Base-by-base conservation (phyloP, 2,888 invertebrate species). In the Drosophila quinaria region DNA sequence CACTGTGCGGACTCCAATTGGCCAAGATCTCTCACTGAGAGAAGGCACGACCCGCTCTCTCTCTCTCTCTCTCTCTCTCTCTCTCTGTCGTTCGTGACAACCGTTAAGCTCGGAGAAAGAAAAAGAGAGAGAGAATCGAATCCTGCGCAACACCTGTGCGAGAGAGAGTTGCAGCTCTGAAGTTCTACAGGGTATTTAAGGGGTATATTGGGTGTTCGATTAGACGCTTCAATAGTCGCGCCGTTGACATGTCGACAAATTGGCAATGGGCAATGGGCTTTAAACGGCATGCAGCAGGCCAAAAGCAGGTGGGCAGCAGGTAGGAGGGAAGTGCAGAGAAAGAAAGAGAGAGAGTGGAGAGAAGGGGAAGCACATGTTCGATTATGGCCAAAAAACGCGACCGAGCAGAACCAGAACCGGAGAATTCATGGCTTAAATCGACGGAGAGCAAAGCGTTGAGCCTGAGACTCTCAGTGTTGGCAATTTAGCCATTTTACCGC, bases 331-430 rank as follows among this genome's bases (percentile, higher is more conserved):
- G 25, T 29, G 25, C 25, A 8, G 46, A 9, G 22, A 13, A 41
- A 10, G 0, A 17, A 25, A 37, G 19, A 15, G 13, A 49, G 41
- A 35, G 51, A 39, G 42, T 11, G 33, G 19, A n/a, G 49, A 9
- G 47, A 17, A 11, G 39, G 39, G 22, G 10, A 35, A 66, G 74
- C 73, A 86, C 78, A 87, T 84, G 78, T 79, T 79, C 84, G 74
- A 80, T 89, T 82, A 77, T 80, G 74, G 71, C 58, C 75, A 72
- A 77, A 87, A 87, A 87, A 71, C 59, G 88, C 88, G 87, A 81
- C 91, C 91, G 90, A 91, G 89, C 91, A 90, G 90, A 91, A 91
- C 91, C 85, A 76, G 37, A 58, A 51, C 50, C 49, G 5, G 25
- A 37, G 37, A 15, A 44, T 29, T 42, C 29, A 17, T 11, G 11